Percentiles rank a stretch among this genome's conserved stretches.
These are phyloP conservation scores for Gobius niger DNA, from an alignment of 2,113 vertebrate species.

Conservation along the genomic window DNA sequence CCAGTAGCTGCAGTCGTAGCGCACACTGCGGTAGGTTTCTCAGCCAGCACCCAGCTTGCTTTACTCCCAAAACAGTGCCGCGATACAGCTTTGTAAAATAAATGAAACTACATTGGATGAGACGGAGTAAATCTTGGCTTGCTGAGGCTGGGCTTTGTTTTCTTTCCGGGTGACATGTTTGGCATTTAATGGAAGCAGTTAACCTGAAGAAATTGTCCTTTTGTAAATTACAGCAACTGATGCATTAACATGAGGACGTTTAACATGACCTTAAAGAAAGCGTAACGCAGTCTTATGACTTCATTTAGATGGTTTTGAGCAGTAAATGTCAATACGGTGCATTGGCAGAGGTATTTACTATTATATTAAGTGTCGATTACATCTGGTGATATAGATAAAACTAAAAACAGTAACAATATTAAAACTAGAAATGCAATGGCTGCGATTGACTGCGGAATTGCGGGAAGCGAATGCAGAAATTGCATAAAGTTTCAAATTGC, in stretches of 20 bases:
- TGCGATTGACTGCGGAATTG: too few relatives aligned
- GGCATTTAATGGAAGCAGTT: constrained; percentile 10
- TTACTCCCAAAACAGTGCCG: neutral
- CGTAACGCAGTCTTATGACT: neutral
- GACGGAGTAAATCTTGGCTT: neutral
- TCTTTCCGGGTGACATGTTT: constrained; percentile 2
- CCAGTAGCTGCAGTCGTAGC: constrained; percentile 2
- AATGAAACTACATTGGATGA: neutral
- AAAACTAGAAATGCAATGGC: too few relatives aligned
- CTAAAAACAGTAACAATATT: too few relatives aligned
- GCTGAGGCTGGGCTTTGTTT: neutral
- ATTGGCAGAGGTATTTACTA: neutral
- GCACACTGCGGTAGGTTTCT: neutral
- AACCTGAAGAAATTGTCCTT: constrained; percentile 1
- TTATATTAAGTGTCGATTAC: neutral
- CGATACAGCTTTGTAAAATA: neutral
- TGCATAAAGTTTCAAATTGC: too few relatives aligned
- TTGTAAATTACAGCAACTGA: constrained; percentile 8
- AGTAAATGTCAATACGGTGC: neutral
- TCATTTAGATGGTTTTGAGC: constrained; percentile 6
- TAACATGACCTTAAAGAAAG: constrained; percentile 9
- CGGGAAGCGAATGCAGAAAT: too few relatives aligned
- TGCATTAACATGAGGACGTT: neutral
- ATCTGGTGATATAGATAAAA: too few relatives aligned
- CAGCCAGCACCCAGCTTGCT: neutral